These are phyloP conservation scores for Enteromius unitaeniatus DNA, from an alignment of 2,797 vertebrate genomes.

Conservation along the genomic window DNA sequence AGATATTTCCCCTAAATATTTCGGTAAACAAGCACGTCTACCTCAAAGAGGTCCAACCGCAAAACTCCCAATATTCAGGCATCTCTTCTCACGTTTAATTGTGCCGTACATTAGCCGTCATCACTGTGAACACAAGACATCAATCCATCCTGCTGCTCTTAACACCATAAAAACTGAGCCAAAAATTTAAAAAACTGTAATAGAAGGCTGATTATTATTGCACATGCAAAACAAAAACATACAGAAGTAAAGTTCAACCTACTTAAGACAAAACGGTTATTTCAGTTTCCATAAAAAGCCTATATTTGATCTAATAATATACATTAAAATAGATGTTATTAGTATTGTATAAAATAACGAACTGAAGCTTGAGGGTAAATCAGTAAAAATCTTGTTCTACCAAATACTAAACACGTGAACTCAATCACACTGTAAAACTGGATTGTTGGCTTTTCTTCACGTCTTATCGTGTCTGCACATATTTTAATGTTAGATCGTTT, in stretches of 20 bases:
- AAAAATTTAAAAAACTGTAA: neutral
- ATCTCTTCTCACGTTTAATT: neutral
- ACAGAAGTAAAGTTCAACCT: neutral
- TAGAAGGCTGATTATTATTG: neutral
- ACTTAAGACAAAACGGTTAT: neutral
- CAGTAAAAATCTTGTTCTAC: neutral
- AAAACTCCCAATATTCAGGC: neutral
- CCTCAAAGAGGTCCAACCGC: neutral
- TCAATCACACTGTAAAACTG: neutral
- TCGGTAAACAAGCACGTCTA: neutral
- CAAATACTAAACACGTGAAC: neutral
- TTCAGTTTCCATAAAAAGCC: neutral
- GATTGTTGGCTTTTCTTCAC: neutral
- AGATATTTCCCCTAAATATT: conserved; percentile 8
- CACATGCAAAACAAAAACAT: neutral
- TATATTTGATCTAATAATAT: neutral
- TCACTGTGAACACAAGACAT: neutral
- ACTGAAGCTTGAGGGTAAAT: neutral
- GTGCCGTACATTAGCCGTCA: neutral
- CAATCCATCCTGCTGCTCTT: neutral
- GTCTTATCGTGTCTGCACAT: neutral
- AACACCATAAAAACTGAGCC: neutral
- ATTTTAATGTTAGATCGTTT: neutral
- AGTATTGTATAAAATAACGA: neutral
- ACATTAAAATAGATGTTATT: neutral